These are phyloP conservation scores for Drosophila antonietae DNA, from an alignment of 2,888 invertebrate genomes.

Conservation along the genomic window DNA sequence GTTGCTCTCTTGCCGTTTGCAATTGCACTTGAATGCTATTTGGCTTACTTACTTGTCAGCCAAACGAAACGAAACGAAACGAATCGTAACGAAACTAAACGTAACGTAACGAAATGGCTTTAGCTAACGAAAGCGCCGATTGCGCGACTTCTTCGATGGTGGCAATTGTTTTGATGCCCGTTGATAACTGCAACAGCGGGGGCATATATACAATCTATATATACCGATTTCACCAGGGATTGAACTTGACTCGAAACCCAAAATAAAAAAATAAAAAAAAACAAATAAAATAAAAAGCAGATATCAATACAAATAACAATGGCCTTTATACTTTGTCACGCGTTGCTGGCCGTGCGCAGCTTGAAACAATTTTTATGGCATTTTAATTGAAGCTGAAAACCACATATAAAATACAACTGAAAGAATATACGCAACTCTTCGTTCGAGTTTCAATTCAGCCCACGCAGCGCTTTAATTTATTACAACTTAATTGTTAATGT, in stretches of 20 bases:
- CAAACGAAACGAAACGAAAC: conserved; percentile 23
- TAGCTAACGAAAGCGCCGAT: conserved; percentile 51
- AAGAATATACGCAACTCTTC: conserved; percentile 10
- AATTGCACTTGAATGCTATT: conserved; percentile 71
- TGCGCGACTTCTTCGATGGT: conserved; percentile 54
- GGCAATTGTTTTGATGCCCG: conserved; percentile 76
- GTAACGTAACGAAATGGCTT: conserved; percentile 39
- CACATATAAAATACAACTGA: conserved; percentile 8
- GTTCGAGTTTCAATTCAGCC: conserved; percentile 41
- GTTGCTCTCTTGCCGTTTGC: conserved; percentile 42
- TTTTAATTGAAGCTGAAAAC: conserved; percentile 65
- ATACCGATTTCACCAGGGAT: conserved; percentile 49
- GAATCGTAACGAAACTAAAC: conserved; percentile 35
- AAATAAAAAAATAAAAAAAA: conserved; percentile 33
- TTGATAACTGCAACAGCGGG: conserved; percentile 69
- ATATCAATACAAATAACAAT: conserved; percentile 60
- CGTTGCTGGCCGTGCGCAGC: conserved; percentile 46
- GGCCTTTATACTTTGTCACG: conserved; percentile 68
- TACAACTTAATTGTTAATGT: conserved; percentile 71
- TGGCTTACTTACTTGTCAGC: conserved; percentile 69
- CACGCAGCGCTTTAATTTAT: conserved; percentile 70
- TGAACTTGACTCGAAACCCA: conserved; percentile 30
- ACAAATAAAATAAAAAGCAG: conserved; percentile 17
- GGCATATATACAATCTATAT: conserved; percentile 18
- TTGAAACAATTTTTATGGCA: conserved; percentile 60